Base-by-base conservation (phyloP, 2,797 vertebrate species). In the Diglossa cyanea region DNA sequence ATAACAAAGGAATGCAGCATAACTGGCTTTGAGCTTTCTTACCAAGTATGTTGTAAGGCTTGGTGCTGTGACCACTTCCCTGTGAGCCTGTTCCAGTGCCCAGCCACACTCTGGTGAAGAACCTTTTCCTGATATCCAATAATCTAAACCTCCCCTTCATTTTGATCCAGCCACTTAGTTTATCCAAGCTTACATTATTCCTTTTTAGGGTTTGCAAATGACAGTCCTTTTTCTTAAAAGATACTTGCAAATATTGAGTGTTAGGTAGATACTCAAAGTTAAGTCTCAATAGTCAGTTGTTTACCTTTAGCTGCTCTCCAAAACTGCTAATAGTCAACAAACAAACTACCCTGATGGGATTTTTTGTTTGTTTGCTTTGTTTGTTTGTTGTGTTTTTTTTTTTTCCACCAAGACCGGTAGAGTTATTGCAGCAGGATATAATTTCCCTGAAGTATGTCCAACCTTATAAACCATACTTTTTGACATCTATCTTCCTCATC, bases 341-440 rank as follows among this genome's bases (percentile, higher is more conserved):
- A 71, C 4, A 44, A 74, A 53, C 17, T 33, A 15, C 9, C 5
- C 12, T 50, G 18, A 6, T 1, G 10, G 13, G 24, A 13, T 31
- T 35, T 31, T 16, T 30, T 28, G 30, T 51, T 66, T 57, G 15
- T 9, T 50, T 42, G 7, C 18, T 50, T 48, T 45, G 8, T 58
- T 53, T 45, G 5, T 33, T 65, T n/a, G 13, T 44, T 63, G 11
- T 44, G 21, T 5, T 1, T 0, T 2, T 39, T 2, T 39, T 5
- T 6, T n/a, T 57, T 50, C 45, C 20, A 31, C 26, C 19, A 50
- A 30, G 37, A 45, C 20, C 33, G 26, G 26, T 23, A 10, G 30
- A 62, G 20, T 47, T 82, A 44, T 8, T 79, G 44, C 31, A 62
- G 21, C 25, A 65, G 30, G 31, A 31, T 83, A n/a, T 63, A 2